These are phyloP conservation scores for Nudaria mundana DNA, from an alignment of 2,888 invertebrate genomes.

Conservation along the genomic window DNA sequence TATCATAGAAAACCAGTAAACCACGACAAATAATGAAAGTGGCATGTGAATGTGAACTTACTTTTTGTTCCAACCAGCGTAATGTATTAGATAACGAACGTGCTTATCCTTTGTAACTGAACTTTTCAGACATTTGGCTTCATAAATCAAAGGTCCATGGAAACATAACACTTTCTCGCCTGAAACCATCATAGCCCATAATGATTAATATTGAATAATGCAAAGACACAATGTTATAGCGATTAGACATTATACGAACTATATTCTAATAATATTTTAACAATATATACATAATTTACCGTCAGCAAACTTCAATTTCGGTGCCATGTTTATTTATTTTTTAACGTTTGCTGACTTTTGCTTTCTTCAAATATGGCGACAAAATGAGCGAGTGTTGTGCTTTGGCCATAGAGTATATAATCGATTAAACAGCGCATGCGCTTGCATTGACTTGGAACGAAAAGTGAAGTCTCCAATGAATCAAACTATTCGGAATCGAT, in stretches of 20 bases:
- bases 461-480: too few species aligned
- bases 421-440: too few species aligned
- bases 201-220: neutral
- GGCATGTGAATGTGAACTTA: conserved; percentile 62
- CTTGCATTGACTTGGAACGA: too few species aligned
- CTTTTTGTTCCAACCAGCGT: conserved; percentile 99
- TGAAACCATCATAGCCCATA: conserved; percentile 71
- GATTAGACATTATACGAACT: neutral
- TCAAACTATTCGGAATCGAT: too few species aligned
- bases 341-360: too few species aligned
- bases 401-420: too few species aligned
- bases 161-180: conserved; percentile 96
- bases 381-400: too few species aligned
- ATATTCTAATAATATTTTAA: neutral
- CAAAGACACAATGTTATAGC: too few species aligned
- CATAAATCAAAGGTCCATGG: conserved; percentile 97
- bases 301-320: conserved; percentile 87
- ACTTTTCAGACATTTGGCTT: conserved; percentile 96
- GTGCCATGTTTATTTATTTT: conserved; percentile 63
- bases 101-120: conserved; percentile 92
- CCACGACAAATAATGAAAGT: neutral
- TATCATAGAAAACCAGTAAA: too few species aligned
- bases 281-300: conserved; percentile 62
- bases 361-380: too few species aligned
- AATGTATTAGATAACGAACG: conserved; percentile 95